Conservation (phyloP, 2,797 vertebrate genomes). For the Sciaenops ocellatus region DNA sequence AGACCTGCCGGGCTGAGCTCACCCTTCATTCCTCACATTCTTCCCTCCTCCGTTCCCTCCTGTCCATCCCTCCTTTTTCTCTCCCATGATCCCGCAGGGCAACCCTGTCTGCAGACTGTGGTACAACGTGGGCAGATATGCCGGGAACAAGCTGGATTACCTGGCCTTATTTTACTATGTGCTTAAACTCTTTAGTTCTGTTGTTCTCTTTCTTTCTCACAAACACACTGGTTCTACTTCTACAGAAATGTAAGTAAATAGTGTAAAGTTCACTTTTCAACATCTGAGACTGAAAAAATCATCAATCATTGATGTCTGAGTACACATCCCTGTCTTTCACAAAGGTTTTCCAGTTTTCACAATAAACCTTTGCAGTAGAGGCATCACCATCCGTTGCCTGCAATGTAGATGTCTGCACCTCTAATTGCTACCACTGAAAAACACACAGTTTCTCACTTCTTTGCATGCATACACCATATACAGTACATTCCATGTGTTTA, state of each 20-base stretch:
- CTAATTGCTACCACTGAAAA: not conserved
- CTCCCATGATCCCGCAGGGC: slow-evolving; percentile 68
- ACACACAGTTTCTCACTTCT: not conserved
- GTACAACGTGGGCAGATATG: slow-evolving; percentile 48
- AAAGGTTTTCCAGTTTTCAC: not conserved
- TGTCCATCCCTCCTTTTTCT: slow-evolving; percentile 73
- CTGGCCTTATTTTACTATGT: slow-evolving; percentile 6
- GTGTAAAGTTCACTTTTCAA: not conserved
- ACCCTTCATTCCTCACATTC: slow-evolving; percentile 86
- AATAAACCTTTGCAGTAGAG: slow-evolving; percentile 7
- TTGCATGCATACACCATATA: slow-evolving; percentile 18
- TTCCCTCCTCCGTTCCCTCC: slow-evolving; percentile 68
- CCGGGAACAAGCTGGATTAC: slow-evolving; percentile 38
- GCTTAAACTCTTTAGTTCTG: slow-evolving; percentile 3
- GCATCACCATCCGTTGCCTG: not conserved
- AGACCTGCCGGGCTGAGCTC: slow-evolving; percentile 85
- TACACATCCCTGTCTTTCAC: not conserved
- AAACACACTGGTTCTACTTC: not conserved
- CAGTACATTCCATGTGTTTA: slow-evolving; percentile 57
- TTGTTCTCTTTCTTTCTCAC: not conserved
- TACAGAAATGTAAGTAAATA: not conserved
- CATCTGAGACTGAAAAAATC: not conserved
- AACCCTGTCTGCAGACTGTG: slow-evolving; percentile 62
- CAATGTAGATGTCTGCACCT: not conserved
- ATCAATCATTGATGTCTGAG: not conserved